Conservation (phyloP, 2,888 invertebrate genomes). For the Helobdella robusta region DNA sequence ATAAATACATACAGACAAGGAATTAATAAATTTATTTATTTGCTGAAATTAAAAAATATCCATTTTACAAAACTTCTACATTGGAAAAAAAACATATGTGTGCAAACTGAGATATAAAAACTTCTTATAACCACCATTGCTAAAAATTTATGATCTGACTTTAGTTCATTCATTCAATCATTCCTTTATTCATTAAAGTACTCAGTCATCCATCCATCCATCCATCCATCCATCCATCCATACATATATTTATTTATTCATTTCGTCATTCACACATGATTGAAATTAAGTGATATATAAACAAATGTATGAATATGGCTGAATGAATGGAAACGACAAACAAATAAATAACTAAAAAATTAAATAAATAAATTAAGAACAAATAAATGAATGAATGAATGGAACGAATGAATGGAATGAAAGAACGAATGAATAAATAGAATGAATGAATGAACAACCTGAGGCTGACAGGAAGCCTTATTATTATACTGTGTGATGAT, state of each 20-base stretch:
- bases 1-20: not conserved
- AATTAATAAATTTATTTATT: no score
- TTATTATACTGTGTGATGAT: constrained; percentile 85
- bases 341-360: not conserved
- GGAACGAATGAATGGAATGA: not conserved
- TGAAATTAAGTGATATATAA: not conserved
- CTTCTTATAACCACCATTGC: no score
- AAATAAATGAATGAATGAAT: not conserved
- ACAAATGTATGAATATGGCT: not conserved
- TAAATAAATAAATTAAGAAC: no score
- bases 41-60: no score
- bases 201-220: no score
- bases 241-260: no score
- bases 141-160: no score
- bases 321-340: not conserved
- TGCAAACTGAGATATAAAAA: no score
- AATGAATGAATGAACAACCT: constrained; percentile 18
- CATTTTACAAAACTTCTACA: no score
- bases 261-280: not conserved
- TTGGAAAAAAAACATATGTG: not conserved
- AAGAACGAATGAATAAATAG: not conserved
- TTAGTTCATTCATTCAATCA: no score
- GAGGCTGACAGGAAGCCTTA: constrained; percentile 35
- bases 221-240: no score
- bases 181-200: no score